These are phyloP conservation scores for Glossophaga mutica DNA, from an alignment of 2,797 vertebrate species.

Conservation along the genomic window DNA sequence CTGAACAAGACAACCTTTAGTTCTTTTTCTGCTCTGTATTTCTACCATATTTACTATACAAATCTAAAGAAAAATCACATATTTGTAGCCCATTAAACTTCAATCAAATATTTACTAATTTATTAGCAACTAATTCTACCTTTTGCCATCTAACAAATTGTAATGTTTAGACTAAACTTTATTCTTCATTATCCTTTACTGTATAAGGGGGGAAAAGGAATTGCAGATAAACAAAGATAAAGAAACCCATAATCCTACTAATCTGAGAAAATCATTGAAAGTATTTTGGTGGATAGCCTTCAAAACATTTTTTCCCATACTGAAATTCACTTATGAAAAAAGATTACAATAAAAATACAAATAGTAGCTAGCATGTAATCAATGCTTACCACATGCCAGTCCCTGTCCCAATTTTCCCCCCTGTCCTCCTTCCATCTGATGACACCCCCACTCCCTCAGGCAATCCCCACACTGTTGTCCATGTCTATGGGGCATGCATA, in stretches of 20 bases:
- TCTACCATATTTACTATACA: not conserved
- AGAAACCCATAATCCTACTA: not conserved
- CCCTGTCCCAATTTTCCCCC: not conserved
- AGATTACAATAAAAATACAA: not conserved
- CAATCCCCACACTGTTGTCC: too few relatives aligned
- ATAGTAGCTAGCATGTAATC: not conserved
- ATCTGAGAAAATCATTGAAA: conserved; percentile 18
- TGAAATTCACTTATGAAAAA: not conserved
- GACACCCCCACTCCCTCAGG: too few relatives aligned
- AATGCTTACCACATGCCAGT: not conserved
- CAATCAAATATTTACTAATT: not conserved
- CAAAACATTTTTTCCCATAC: not conserved
- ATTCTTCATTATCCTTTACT: conserved; percentile 9
- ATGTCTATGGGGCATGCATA: too few relatives aligned
- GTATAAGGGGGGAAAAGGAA: not conserved
- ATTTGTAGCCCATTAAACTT: not conserved
- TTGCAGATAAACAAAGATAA: not conserved
- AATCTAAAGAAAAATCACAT: not conserved
- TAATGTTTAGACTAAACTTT: not conserved
- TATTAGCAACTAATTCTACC: not conserved
- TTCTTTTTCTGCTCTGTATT: not conserved
- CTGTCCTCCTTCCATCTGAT: too few relatives aligned
- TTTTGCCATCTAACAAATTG: not conserved
- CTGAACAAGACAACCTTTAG: not conserved
- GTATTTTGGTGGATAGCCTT: not conserved